Evolutionary conservation across 2,888 invertebrate genomes (phyloP).

Genomic region (Leptopilina syphax): DNA sequence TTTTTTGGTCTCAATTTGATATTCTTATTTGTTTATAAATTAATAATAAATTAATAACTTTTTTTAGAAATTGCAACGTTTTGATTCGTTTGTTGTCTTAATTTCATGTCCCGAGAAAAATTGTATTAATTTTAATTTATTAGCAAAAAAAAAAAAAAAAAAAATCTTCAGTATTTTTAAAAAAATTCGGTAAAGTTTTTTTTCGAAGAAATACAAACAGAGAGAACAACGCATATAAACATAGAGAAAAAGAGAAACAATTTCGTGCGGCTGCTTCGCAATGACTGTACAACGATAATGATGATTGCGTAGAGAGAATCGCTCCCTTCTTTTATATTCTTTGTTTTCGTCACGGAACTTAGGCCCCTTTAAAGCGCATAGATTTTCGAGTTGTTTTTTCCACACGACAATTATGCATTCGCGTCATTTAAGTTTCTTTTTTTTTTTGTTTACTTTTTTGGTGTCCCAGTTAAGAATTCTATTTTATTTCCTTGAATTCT

Average conservation of each 20-base stretch:
- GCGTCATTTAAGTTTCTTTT: conserved; percentile 14
- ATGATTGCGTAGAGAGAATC: conserved; percentile 49
- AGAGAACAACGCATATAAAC: background rate
- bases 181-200: too few relatives aligned
- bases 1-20: too few relatives aligned
- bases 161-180: too few relatives aligned
- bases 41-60: too few relatives aligned
- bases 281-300: conserved; percentile 45
- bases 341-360: conserved; percentile 44
- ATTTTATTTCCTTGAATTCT: too few relatives aligned
- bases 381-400: conserved; percentile 29
- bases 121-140: too few relatives aligned
- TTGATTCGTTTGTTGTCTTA: too few relatives aligned
- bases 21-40: too few relatives aligned
- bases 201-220: background rate
- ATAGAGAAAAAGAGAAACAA: conserved; percentile 29
- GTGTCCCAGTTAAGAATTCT: conserved; percentile 1
- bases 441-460: too few relatives aligned
- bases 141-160: too few relatives aligned
- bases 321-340: conserved; percentile 41
- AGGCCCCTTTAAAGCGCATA: conserved; percentile 27
- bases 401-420: background rate
- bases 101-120: too few relatives aligned
- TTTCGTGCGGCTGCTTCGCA: conserved; percentile 40
- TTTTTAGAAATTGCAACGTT: too few relatives aligned